phyloP scores from a whole-genome alignment of 2,113 vertebrate species.

The Lagopus muta region DNA sequence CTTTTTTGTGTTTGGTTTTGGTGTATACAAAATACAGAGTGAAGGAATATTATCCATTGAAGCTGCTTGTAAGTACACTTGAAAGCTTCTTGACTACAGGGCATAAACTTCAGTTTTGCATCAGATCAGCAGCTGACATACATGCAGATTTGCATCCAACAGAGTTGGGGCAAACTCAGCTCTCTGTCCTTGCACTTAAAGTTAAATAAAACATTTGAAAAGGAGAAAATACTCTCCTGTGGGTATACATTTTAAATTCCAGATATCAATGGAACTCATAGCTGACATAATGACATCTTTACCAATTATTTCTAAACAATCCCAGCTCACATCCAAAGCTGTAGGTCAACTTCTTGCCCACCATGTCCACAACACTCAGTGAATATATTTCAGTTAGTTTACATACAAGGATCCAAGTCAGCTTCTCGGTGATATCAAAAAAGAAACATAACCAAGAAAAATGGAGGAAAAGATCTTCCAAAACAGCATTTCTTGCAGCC shows the following conservation, averaged over 20 bases:
- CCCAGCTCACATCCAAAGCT: neutral
- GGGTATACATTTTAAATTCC: neutral
- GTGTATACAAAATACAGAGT: rapidly evolving
- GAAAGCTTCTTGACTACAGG: neutral
- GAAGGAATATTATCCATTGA: neutral
- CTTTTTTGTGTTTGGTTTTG: neutral
- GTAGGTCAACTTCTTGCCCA: neutral
- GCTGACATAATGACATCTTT: neutral
- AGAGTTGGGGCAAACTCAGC: neutral
- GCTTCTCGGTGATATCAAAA: neutral
- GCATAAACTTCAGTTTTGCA: rapidly evolving
- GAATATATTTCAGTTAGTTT: rapidly evolving
- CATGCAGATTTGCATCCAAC: neutral
- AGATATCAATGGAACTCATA: neutral
- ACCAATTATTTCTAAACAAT: neutral
- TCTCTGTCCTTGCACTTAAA: neutral
- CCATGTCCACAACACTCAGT: rapidly evolving
- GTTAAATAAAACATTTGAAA: neutral
- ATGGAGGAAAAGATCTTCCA: rapidly evolving
- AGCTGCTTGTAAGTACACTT: neutral
- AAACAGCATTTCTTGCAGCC: neutral
- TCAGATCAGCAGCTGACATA: neutral
- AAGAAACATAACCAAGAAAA: neutral
- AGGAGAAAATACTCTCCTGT: neutral
- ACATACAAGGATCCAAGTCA: neutral